Conservation (phyloP, 2,888 invertebrate species). For the Scelioninae gen. 1 region DNA sequence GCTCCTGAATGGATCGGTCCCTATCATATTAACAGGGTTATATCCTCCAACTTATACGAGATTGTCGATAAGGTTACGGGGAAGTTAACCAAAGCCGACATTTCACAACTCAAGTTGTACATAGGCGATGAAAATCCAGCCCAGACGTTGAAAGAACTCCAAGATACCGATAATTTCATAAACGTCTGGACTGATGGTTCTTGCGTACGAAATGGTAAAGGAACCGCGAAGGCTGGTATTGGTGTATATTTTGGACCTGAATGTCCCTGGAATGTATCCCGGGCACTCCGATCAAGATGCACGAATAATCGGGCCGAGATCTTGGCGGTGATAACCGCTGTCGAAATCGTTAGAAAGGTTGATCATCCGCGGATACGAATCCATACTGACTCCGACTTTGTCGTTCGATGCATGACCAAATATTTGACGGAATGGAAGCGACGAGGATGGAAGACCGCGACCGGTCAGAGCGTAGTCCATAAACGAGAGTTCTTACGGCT, state of each 20-base stretch:
- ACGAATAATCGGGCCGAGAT: neutral
- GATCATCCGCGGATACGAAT: neutral
- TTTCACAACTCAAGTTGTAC: neutral
- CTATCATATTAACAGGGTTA: neutral
- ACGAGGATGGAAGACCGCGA: neutral
- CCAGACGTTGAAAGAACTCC: neutral
- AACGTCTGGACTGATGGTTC: conserved; percentile 5
- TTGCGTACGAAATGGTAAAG: neutral
- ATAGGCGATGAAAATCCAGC: too few relatives aligned
- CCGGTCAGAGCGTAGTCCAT: neutral
- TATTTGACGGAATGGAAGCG: neutral
- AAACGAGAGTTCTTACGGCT: neutral
- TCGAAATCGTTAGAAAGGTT: neutral
- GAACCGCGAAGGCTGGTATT: neutral
- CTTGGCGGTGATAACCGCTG: neutral
- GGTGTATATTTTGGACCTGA: conserved; percentile 5
- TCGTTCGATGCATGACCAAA: neutral
- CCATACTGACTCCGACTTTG: neutral
- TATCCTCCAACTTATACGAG: neutral
- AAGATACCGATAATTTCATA: neutral
- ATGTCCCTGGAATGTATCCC: neutral
- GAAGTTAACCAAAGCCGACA: neutral
- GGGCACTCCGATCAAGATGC: neutral
- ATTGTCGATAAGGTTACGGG: neutral
- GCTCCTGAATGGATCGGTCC: neutral